Conservation (phyloP, 2,797 vertebrate species). For the Gouania willdenowi region DNA sequence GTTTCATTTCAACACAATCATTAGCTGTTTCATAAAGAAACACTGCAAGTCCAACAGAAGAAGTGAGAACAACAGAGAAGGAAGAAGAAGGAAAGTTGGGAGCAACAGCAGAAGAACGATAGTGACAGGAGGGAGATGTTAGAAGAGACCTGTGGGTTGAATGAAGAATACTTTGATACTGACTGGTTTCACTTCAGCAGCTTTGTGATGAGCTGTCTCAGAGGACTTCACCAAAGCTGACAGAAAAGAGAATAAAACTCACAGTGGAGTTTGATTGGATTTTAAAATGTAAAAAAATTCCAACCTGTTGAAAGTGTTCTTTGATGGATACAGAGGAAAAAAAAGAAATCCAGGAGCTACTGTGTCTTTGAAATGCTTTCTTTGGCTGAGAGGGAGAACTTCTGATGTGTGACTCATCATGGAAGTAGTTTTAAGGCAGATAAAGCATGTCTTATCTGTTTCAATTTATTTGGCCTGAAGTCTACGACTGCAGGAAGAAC, state of each 20-base stretch:
- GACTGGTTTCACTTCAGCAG: constrained; percentile 31
- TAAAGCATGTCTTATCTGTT: no score
- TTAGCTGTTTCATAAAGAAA: no score
- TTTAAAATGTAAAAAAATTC: constrained; percentile 31
- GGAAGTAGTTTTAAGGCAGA: no score
- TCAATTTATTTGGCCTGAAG: no score
- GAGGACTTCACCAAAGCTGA: constrained; percentile 29
- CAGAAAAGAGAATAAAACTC: constrained; percentile 40
- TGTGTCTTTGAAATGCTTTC: constrained; percentile 1
- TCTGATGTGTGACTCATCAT: not conserved
- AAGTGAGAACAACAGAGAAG: no score
- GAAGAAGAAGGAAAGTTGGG: not conserved
- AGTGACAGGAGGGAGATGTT: constrained; percentile 9
- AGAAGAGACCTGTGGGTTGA: constrained; percentile 7
- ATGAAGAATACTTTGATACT: constrained; percentile 35
- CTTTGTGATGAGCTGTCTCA: constrained; percentile 40
- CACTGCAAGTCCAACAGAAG: no score
- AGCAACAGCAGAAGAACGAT: constrained; percentile 13
- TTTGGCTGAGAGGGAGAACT: constrained; percentile 11
- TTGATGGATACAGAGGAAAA: constrained; percentile 32
- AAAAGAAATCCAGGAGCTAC: constrained; percentile 11
- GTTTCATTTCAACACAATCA: no score
- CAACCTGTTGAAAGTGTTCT: constrained; percentile 17
- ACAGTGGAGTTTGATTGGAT: constrained; percentile 14
- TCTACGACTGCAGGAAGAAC: no score